phyloP scores from a whole-genome alignment of 2,797 vertebrate genomes.

The Gastrophryne carolinensis region DNA sequence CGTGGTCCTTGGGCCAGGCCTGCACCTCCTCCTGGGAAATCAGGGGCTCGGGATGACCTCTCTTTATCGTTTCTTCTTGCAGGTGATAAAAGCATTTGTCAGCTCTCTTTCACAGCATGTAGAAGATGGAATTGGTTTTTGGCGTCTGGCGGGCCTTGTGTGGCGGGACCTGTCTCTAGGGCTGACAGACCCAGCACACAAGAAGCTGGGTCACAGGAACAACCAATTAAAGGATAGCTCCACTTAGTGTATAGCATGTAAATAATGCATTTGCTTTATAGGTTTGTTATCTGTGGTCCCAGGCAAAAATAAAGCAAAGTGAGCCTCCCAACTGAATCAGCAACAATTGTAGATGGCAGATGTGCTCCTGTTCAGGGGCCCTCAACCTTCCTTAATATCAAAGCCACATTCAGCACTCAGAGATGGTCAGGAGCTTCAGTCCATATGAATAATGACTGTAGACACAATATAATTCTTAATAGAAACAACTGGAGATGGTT shows the following conservation, averaged over 20 bases:
- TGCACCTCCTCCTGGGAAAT: slow-evolving; percentile 36
- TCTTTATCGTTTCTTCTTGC: slow-evolving; percentile 1
- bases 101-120: slow-evolving; percentile 2
- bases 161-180: background rate
- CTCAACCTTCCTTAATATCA: too few relatives aligned
- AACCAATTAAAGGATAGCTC: background rate
- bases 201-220: background rate
- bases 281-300: too few relatives aligned
- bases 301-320: too few relatives aligned
- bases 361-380: too few relatives aligned
- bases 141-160: background rate
- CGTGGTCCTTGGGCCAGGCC: background rate
- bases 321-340: too few relatives aligned
- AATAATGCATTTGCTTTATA: too few relatives aligned
- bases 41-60: background rate
- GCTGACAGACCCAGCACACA: background rate
- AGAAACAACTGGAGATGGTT: too few relatives aligned
- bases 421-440: too few relatives aligned
- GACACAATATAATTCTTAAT: too few relatives aligned
- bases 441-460: too few relatives aligned
- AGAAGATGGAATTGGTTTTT: slow-evolving; percentile 17
- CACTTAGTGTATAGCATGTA: background rate
- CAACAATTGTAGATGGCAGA: too few relatives aligned
- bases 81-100: slow-evolving; percentile 38
- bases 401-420: too few relatives aligned